Conservation (phyloP, 1,140 invertebrate species). For the Chrysopa pallens region DNA sequence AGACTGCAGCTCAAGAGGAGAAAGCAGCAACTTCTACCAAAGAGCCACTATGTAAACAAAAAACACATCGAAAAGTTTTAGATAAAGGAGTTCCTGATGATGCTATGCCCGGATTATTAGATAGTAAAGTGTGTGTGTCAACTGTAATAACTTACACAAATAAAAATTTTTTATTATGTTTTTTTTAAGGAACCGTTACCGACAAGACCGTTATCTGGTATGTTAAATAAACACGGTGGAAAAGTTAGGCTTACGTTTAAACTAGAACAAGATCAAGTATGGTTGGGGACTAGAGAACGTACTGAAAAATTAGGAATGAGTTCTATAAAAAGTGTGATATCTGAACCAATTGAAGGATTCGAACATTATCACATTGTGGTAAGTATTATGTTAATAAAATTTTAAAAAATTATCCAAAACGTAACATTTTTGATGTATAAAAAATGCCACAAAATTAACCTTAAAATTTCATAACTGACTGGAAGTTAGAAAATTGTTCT, state of each 20-base stretch:
- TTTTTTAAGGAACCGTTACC: slow-evolving; percentile 57
- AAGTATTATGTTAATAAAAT: slow-evolving; percentile 18
- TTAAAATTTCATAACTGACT: no score
- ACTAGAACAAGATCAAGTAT: slow-evolving; percentile 78
- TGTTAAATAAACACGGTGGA: slow-evolving; percentile 83
- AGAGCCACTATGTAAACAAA: slow-evolving; percentile 69
- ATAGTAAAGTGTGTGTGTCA: slow-evolving; percentile 38
- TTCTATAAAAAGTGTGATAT: slow-evolving; percentile 68
- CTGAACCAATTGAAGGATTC: slow-evolving; percentile 74
- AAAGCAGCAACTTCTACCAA: slow-evolving; percentile 38
- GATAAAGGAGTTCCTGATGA: slow-evolving; percentile 85
- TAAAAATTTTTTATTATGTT: slow-evolving; percentile 4
- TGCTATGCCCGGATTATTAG: slow-evolving; percentile 72
- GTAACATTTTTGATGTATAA: no score
- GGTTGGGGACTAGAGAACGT: slow-evolving; percentile 86
- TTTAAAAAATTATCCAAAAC: no score
- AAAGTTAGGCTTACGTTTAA: slow-evolving; percentile 89
- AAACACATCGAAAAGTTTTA: slow-evolving; percentile 72
- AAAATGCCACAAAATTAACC: no score
- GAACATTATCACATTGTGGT: slow-evolving; percentile 91
- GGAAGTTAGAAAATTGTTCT: no score
- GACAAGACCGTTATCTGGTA: slow-evolving; percentile 65
- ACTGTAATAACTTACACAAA: slow-evolving; percentile 1
- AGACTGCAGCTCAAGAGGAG: slow-evolving; percentile 29
- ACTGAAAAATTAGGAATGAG: slow-evolving; percentile 87